A percentile compares a stretch with the other conserved stretches of the same genome.
These are phyloP conservation scores for Drosophila antonietae DNA, from an alignment of 2,888 invertebrate genomes.

Conservation along the genomic window DNA sequence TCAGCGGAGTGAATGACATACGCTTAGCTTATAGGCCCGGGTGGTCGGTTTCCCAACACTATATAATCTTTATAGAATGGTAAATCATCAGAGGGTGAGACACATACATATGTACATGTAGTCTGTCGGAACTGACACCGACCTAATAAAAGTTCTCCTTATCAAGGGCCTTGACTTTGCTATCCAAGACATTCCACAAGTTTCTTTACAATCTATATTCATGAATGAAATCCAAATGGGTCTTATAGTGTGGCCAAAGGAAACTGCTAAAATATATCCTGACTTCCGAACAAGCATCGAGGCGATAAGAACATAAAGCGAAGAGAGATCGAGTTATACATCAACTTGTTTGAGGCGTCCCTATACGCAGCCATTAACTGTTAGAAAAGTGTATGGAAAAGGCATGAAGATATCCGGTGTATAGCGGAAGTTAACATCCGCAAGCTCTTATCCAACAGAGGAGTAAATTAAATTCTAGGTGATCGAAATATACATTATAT, in stretches of 20 bases:
- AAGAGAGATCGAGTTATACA: not conserved
- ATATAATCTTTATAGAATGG: conserved; percentile 23
- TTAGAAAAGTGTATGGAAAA: too few species aligned
- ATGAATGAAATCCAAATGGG: not conserved
- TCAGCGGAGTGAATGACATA: not conserved
- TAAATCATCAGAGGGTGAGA: conserved; percentile 7
- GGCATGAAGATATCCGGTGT: too few species aligned
- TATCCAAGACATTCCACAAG: not conserved
- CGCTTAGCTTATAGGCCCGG: not conserved
- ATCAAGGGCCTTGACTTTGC: not conserved
- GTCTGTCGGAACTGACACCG: conserved; percentile 23
- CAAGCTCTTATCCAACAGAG: not conserved
- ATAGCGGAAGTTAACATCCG: too few species aligned
- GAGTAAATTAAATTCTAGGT: not conserved
- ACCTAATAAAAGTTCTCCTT: not conserved
- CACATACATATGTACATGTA: not conserved
- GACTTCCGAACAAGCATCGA: too few species aligned
- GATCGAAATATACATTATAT: too few species aligned
- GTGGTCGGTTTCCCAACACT: not conserved
- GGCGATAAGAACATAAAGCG: not conserved
- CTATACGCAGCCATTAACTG: too few species aligned
- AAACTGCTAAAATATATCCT: not conserved
- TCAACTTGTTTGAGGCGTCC: too few species aligned
- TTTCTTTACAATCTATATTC: conserved; percentile 14
- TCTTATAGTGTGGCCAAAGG: too few species aligned